A percentile compares a stretch with the other conserved stretches of the same genome.
These are phyloP conservation scores for Halesus radiatus DNA, from an alignment of 1,140 invertebrate genomes.

Conservation along the genomic window DNA sequence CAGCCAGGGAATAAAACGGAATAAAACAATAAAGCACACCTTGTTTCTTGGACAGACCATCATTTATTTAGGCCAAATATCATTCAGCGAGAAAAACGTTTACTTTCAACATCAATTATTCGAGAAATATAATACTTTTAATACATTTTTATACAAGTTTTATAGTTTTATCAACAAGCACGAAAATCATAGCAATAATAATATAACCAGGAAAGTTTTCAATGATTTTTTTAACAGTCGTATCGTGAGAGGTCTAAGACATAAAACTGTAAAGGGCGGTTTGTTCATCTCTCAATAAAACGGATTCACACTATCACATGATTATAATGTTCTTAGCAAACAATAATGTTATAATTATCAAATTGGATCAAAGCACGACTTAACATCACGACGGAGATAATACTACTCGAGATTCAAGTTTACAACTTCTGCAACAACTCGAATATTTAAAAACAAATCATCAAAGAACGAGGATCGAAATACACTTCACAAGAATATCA, in stretches of 20 bases:
- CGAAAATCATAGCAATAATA: constrained; percentile 3
- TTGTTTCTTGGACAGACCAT: constrained; percentile 45
- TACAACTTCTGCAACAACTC: too few relatives aligned
- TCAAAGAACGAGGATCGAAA: too few relatives aligned
- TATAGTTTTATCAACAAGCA: constrained; percentile 17
- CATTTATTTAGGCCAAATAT: constrained; percentile 52
- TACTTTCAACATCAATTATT: constrained; percentile 55
- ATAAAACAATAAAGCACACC: constrained; percentile 53
- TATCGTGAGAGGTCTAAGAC: constrained; percentile 49
- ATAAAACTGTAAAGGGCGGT: constrained; percentile 12
- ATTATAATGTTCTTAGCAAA: constrained; percentile 43
- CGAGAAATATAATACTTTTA: constrained; percentile 21
- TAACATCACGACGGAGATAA: neutral
- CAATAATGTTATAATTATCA: constrained; percentile 41
- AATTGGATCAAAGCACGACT: constrained; percentile 47
- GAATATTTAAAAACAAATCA: too few relatives aligned
- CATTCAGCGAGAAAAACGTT: constrained; percentile 52
- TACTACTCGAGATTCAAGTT: too few relatives aligned
- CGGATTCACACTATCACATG: constrained; percentile 39
- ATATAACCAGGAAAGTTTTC: constrained; percentile 1
- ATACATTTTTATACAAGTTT: constrained; percentile 26
- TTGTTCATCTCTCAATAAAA: neutral
- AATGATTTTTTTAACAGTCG: constrained; percentile 36
- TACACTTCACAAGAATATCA: too few relatives aligned
- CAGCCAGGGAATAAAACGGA: constrained; percentile 12